These are phyloP conservation scores for Eretmocerus hayati DNA, from an alignment of 2,888 invertebrate genomes.

Conservation along the genomic window DNA sequence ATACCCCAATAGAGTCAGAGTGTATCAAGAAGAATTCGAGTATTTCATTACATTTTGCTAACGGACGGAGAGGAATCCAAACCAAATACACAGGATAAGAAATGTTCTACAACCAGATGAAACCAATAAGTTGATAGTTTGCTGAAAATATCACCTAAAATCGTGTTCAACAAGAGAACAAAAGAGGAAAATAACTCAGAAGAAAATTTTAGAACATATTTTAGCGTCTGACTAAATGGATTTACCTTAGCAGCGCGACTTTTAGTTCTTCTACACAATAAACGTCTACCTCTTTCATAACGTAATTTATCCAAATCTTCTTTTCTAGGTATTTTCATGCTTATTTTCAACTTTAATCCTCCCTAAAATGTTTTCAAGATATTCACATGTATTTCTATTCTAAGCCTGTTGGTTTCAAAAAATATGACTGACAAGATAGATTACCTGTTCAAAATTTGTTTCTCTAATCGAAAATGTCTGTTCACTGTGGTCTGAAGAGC, in stretches of 20 bases:
- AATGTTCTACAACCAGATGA: too few species aligned
- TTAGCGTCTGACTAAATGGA: too few species aligned
- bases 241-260: conserved; percentile 36
- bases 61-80: too few species aligned
- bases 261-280: conserved; percentile 35
- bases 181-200: too few species aligned
- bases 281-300: conserved; percentile 34
- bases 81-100: too few species aligned
- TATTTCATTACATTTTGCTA: too few species aligned
- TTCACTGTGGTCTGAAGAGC: conserved; percentile 47
- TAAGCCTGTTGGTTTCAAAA: neutral
- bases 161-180: too few species aligned
- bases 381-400: neutral
- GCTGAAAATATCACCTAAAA: too few species aligned
- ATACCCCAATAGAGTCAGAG: too few species aligned
- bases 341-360: conserved; percentile 50
- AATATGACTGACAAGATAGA: neutral
- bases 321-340: conserved; percentile 46
- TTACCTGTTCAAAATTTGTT: conserved; percentile 49
- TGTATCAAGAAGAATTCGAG: too few species aligned
- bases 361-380: conserved; percentile 36
- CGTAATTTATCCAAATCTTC: conserved; percentile 40
- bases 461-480: conserved; percentile 49
- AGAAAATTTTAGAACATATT: too few species aligned
- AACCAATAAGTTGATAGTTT: too few species aligned